Evolutionary conservation across 1,140 invertebrate genomes (phyloP).

Genomic region (Drosophila prosaltans): DNA sequence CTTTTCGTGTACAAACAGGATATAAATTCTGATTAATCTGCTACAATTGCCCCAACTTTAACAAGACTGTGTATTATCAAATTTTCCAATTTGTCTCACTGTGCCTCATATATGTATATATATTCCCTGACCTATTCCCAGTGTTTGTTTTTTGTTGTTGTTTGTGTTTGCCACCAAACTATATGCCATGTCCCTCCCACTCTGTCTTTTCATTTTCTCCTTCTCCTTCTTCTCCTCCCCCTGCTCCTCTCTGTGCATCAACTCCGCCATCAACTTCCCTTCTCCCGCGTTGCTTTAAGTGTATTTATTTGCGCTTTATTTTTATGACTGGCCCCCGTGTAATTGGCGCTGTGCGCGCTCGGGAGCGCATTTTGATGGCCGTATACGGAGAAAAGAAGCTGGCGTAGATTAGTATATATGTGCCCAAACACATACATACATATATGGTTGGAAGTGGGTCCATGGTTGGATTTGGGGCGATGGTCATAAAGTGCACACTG

Average conservation of each 20-base stretch:
- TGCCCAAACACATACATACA: neutral
- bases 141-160: constrained; percentile 35
- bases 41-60: no score
- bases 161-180: constrained; percentile 41
- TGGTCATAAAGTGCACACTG: constrained; percentile 66
- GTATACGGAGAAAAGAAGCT: constrained; percentile 47
- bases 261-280: constrained; percentile 4
- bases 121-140: constrained; percentile 31
- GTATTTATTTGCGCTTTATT: constrained; percentile 80
- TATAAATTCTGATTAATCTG: no score
- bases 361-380: constrained; percentile 69
- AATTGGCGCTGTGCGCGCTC: constrained; percentile 72
- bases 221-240: no score
- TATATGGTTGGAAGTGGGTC: neutral
- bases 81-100: constrained; percentile 39
- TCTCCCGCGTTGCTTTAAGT: constrained; percentile 60
- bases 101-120: constrained; percentile 7
- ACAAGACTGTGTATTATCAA: no score
- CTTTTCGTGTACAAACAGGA: no score
- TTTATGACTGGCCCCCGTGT: constrained; percentile 74
- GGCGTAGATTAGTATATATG: neutral
- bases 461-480: constrained; percentile 18
- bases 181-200: constrained; percentile 3
- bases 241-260: no score
- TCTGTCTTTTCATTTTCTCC: no score